Evolutionary conservation across 2,113 vertebrate genomes (phyloP).

Genomic region (Pachypanchax playfairii): DNA sequence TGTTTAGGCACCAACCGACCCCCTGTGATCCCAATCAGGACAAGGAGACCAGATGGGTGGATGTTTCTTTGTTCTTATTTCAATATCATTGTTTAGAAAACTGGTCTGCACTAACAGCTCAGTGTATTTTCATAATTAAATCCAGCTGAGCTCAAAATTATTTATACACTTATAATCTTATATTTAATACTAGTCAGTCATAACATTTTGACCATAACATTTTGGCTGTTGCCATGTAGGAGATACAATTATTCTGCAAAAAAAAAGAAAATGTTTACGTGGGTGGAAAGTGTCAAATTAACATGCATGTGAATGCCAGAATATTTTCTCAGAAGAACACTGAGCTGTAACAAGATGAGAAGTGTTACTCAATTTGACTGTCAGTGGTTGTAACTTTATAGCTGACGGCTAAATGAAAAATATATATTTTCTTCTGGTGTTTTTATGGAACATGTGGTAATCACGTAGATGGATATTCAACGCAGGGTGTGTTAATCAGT

Average conservation of each 20-base stretch:
- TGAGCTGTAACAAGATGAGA: background rate
- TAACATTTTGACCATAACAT: background rate
- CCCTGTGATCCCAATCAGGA: too few relatives aligned
- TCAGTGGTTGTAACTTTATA: background rate
- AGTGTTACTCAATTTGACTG: background rate
- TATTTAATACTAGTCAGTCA: background rate
- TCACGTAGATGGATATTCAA: too few relatives aligned
- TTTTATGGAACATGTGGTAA: background rate
- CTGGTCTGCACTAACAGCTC: background rate
- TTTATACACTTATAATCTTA: background rate
- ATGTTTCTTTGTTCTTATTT: too few relatives aligned
- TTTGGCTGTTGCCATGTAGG: background rate
- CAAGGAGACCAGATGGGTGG: too few relatives aligned
- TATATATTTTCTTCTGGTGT: background rate
- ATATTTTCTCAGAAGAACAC: background rate
- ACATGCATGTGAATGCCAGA: background rate
- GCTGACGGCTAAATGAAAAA: background rate
- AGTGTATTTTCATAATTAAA: background rate
- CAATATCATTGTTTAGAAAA: too few relatives aligned
- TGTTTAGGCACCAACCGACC: too few relatives aligned
- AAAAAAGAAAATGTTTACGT: background rate
- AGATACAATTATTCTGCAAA: constrained; percentile 4
- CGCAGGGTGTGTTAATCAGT: too few relatives aligned
- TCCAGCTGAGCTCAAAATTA: background rate
- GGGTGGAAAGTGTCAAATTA: constrained; percentile 3